Evolutionary conservation across 2,113 vertebrate genomes (phyloP).

Genomic region (Morone saxatilis): DNA sequence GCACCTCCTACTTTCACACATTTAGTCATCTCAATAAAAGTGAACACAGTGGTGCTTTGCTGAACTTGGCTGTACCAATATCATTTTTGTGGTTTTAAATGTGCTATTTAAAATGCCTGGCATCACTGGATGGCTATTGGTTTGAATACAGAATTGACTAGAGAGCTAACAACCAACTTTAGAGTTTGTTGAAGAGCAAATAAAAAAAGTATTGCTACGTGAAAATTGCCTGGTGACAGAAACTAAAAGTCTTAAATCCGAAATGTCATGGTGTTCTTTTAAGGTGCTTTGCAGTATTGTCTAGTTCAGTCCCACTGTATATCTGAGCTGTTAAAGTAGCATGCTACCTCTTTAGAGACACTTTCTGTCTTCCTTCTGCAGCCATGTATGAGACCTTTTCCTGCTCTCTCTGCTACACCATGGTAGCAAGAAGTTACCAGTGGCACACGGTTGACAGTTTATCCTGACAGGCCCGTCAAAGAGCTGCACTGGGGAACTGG

Average conservation of each 20-base stretch:
- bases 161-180: background rate
- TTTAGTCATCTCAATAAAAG: too few species aligned
- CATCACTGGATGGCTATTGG: background rate
- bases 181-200: background rate
- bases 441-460: constrained; percentile 18
- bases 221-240: constrained; percentile 7
- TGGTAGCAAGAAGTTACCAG: background rate
- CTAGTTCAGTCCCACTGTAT: background rate
- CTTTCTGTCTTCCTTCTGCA: constrained; percentile 24
- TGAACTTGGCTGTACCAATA: too few species aligned
- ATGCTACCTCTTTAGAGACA: constrained; percentile 19
- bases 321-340: constrained; percentile 7
- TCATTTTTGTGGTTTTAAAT: too few species aligned
- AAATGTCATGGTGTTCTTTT: constrained; percentile 11
- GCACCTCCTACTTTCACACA: too few species aligned
- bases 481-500: constrained; percentile 29
- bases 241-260: background rate
- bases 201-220: background rate
- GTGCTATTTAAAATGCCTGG: background rate
- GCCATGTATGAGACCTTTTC: constrained; percentile 4
- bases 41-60: too few species aligned
- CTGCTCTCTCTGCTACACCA: constrained; percentile 1
- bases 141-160: background rate
- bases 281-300: background rate
- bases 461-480: constrained; percentile 44